phyloP scores from a whole-genome alignment of 2,888 invertebrate genomes.

The Leucophenga montana region DNA sequence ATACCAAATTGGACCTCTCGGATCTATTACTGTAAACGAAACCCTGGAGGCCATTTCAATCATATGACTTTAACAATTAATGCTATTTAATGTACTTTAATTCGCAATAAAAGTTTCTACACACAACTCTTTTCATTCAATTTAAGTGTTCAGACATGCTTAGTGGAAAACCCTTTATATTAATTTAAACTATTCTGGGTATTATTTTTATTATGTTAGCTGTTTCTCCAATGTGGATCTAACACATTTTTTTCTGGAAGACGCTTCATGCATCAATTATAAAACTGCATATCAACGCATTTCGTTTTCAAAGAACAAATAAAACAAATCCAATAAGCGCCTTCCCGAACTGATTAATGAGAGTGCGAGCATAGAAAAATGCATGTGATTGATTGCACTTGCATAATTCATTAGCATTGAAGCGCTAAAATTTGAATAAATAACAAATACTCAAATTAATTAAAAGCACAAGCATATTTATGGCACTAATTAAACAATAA shows the following conservation, averaged over 20 bases:
- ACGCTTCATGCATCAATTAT: background rate
- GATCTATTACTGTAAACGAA: too few species aligned
- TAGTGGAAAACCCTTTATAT: too few species aligned
- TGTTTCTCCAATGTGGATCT: background rate
- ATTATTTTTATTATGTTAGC: background rate
- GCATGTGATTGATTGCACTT: background rate
- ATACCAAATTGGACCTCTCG: too few species aligned
- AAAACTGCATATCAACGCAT: background rate
- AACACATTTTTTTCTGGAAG: background rate
- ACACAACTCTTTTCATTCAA: too few species aligned
- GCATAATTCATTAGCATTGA: constrained; percentile 1
- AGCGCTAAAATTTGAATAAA: constrained; percentile 41
- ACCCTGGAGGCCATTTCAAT: too few species aligned
- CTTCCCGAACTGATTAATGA: background rate
- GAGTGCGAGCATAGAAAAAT: background rate
- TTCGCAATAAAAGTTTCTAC: too few species aligned
- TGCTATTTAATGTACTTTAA: too few species aligned
- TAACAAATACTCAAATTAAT: constrained; percentile 50
- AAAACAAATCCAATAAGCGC: background rate
- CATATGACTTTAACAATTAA: too few species aligned
- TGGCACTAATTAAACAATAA: background rate
- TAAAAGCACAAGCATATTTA: constrained; percentile 48
- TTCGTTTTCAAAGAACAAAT: too few species aligned
- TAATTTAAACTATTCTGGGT: too few species aligned
- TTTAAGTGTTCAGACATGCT: too few species aligned